These are phyloP conservation scores for Ptyas mucosa DNA, from an alignment of 2,113 vertebrate species.

Conservation along the genomic window DNA sequence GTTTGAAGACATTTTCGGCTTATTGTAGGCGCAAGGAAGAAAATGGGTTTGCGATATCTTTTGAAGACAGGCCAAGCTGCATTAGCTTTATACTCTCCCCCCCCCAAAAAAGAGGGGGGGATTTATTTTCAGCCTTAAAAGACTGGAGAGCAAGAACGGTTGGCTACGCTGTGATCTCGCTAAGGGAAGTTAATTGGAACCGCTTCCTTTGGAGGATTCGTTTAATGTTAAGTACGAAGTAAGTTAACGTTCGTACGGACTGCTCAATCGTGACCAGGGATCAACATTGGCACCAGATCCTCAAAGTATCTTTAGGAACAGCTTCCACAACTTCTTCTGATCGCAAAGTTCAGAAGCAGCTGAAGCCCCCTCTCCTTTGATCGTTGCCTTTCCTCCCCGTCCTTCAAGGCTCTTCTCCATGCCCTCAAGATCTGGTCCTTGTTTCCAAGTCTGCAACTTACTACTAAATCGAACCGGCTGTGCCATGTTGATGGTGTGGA, in stretches of 20 bases:
- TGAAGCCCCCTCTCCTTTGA: not conserved
- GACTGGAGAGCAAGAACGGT: not conserved
- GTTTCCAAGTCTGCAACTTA: constrained; percentile 78
- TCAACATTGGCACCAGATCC: not conserved
- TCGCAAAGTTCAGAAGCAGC: not conserved
- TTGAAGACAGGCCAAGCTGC: not conserved
- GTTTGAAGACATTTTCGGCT: not conserved
- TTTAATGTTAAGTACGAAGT: not conserved
- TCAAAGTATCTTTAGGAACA: not conserved
- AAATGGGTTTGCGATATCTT: not conserved
- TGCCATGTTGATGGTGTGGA: constrained; percentile 78
- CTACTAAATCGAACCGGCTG: constrained; percentile 95
- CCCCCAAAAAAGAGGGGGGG: too few relatives aligned
- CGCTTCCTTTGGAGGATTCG: fast-evolving
- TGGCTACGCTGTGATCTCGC: not conserved
- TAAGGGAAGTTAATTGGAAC: not conserved
- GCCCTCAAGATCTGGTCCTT: constrained; percentile 3
- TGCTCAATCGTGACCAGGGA: not conserved
- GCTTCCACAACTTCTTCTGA: not conserved
- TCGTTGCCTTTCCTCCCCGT: not conserved
- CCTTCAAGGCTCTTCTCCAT: not conserved
- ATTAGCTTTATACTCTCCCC: not conserved
- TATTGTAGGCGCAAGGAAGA: not conserved
- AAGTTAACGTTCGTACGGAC: not conserved
- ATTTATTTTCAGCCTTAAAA: not conserved